Base-by-base conservation (phyloP, 1,140 invertebrate species). In the Pararge aegeria region DNA sequence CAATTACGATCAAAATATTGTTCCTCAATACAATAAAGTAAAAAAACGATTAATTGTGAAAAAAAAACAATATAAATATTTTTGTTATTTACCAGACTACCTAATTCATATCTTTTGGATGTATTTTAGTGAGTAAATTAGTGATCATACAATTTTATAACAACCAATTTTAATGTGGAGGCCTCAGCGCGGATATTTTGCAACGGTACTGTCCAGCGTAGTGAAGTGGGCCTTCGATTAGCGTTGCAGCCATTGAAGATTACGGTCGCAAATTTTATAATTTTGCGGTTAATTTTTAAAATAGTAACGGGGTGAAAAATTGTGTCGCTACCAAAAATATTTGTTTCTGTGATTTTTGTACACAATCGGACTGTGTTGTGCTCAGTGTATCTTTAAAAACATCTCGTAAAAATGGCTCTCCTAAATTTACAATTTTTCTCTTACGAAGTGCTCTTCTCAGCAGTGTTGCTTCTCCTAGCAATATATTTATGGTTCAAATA, bases 401-500 rank as follows among this genome's bases (percentile, higher is more conserved):
- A 40, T 9, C 5, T 1, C 15, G 18, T 12, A 9, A 54, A 48
- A 52, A 75, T 68, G 64, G 59, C 53, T 42, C 16, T 64, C 10
- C 18, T 59, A 40, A 48, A 62, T 37, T 58, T 74, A 46, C 61
- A 73, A 5, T 37, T 66, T 48, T 61, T 66, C 18, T 58, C 62
- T 21, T 65, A 63, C 20, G 73, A 75, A 62, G 20, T 70, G 3
- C 27, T 68, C 18, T 15, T 67, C 15, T 55, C 68, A 27, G 16
- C 68, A 10, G 44, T 64, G 49, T 49, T 64, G 21, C 34, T 67
- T 52, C 69, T 54, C 16, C 46, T 77, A 27, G 55, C 76, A 30
- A 53, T 70, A 20, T 77, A 83, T 61, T 42, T 89, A 40, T 90
- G 86, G 87, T 90, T 86, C 53, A 71, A 75, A 60, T 75, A 84